Evolutionary conservation across 2,888 invertebrate species (phyloP).

Genomic region (Ophion obscuratus): DNA sequence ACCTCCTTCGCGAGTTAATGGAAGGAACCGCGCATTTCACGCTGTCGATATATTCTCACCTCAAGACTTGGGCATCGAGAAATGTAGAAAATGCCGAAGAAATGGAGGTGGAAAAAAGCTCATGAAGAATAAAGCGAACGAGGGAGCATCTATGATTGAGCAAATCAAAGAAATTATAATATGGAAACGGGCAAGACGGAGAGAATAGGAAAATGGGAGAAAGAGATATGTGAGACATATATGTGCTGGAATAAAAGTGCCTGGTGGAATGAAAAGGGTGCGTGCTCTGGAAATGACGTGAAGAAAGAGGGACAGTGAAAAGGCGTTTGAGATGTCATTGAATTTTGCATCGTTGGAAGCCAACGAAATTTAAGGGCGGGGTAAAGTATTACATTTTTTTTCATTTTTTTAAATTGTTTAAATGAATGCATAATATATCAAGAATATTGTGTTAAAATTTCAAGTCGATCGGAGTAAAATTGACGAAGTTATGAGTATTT

Average conservation of each 20-base stretch:
- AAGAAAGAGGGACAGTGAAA: neutral
- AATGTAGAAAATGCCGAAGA: constrained; percentile 13
- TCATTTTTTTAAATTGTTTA: too few relatives aligned
- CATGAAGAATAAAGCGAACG: constrained; percentile 38
- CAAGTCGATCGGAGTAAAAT: too few relatives aligned
- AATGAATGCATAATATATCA: too few relatives aligned
- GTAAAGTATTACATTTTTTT: too few relatives aligned
- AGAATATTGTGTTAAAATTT: too few relatives aligned
- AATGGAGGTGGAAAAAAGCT: constrained; percentile 9
- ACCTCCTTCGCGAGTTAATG: constrained; percentile 29
- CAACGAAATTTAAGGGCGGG: too few relatives aligned
- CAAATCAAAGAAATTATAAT: constrained; percentile 50
- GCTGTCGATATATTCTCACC: constrained; percentile 26
- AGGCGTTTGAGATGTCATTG: too few relatives aligned
- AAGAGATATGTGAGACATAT: constrained; percentile 21
- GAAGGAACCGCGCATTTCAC: constrained; percentile 39
- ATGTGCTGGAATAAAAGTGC: neutral
- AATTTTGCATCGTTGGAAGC: too few relatives aligned
- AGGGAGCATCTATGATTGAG: constrained; percentile 47
- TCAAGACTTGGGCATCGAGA: constrained; percentile 23
- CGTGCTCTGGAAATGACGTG: constrained; percentile 34
- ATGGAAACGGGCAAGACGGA: constrained; percentile 36
- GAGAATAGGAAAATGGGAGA: constrained; percentile 30
- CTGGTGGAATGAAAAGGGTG: neutral
- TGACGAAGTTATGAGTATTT: too few relatives aligned